Evolutionary conservation across 2,113 vertebrate species (phyloP).

Genomic region (Sinocyclocheilus grahami): DNA sequence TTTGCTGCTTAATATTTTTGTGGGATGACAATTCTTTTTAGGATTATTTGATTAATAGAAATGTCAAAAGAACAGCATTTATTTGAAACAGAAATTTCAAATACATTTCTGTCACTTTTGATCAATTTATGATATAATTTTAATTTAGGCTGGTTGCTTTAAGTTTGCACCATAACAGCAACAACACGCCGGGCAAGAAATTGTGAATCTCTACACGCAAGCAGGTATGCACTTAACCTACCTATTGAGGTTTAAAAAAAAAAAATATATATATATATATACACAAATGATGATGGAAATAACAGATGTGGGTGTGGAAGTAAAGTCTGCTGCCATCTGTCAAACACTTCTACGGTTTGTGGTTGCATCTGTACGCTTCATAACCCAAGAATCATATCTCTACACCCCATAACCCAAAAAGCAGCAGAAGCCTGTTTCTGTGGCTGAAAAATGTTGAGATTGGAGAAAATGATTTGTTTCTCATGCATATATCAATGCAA

Average conservation of each 20-base stretch:
- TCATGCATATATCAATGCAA: background rate
- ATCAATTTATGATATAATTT: no score
- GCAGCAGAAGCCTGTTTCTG: background rate
- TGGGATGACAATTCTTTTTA: no score
- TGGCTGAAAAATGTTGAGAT: background rate
- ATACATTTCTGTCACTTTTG: no score
- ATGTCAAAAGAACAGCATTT: no score
- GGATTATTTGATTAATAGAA: no score
- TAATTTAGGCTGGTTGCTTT: no score
- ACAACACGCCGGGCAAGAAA: background rate
- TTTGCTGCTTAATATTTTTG: no score
- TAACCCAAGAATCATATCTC: background rate
- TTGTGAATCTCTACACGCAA: background rate
- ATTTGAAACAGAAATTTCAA: no score
- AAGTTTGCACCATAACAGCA: background rate
- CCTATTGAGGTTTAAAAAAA: no score
- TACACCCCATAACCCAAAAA: background rate
- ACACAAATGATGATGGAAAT: background rate
- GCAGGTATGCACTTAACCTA: background rate
- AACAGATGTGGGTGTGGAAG: background rate
- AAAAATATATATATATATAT: no score
- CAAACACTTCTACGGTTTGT: background rate
- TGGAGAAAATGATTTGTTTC: background rate
- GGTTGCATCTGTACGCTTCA: background rate
- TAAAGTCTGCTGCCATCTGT: background rate